Conservation (phyloP, 1,140 invertebrate genomes). For the Ptiloglossa arizonensis region DNA sequence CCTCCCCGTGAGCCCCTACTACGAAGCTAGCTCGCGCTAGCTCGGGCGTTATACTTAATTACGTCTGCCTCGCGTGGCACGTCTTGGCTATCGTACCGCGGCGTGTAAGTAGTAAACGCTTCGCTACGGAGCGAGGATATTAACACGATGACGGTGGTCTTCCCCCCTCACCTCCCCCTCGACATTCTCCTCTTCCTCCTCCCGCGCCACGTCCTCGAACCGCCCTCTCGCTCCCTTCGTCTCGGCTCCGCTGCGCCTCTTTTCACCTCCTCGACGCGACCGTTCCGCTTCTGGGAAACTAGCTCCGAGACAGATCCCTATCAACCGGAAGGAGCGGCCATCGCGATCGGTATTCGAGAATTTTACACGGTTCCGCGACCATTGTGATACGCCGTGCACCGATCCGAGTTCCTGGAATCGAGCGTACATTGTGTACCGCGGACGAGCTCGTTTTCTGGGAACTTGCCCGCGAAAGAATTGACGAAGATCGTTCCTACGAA, state of each 20-base stretch:
- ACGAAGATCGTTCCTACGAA: no score
- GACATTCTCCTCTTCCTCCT: no score
- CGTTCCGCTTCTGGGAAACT: not conserved
- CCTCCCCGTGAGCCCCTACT: no score
- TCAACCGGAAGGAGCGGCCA: slow-evolving; percentile 21
- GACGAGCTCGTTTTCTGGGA: no score
- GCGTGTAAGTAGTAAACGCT: slow-evolving; percentile 61
- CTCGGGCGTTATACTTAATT: slow-evolving; percentile 65
- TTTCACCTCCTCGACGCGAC: slow-evolving; percentile 19
- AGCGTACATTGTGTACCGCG: no score
- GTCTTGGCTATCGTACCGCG: slow-evolving; percentile 49
- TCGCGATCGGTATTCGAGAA: slow-evolving; percentile 3
- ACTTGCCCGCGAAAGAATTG: no score
- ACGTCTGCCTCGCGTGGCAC: slow-evolving; percentile 61
- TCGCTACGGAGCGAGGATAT: slow-evolving; percentile 65
- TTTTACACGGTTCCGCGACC: not conserved
- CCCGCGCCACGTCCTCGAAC: no score
- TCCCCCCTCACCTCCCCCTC: slow-evolving; percentile 21
- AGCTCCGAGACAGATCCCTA: slow-evolving; percentile 31
- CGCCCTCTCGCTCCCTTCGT: no score
- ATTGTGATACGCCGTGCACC: no score
- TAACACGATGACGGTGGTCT: slow-evolving; percentile 54
- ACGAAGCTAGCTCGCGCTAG: no score
- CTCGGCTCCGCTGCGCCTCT: not conserved
- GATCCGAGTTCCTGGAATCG: no score